Evolutionary conservation across 2,888 invertebrate genomes (phyloP), one percentile per base, ranked within the genome.

Genomic region (Noctua pronuba): DNA sequence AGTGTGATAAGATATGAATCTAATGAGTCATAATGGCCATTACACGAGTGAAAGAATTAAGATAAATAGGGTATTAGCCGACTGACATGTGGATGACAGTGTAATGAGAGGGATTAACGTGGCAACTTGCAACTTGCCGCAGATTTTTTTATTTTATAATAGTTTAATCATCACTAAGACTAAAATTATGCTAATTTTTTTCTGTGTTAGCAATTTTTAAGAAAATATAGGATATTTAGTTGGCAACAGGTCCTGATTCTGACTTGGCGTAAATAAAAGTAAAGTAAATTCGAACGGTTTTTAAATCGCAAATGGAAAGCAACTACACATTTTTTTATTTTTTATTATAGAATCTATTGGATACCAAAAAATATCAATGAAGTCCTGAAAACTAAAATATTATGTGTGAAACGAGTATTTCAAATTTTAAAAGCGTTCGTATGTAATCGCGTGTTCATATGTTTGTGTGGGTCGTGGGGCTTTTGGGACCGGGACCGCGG

Each of bases 1-100:
- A 41, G 65, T 18, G 11, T 66, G 41, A 58, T 66, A 79, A 79
- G 41, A 79, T 72, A 66, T 28, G 35, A 28, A 72, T 79, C 49
- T 60, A 60, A 66, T 67, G 35, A 52, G 66, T 21, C 66, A 52
- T 79, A 79, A 79, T 79, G 28, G 58, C 66, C 16, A 60, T 18
- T 52, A 58, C 58, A 52, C 41, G 44, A 58, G 66, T 44, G 58
- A 60, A 79, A 79, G 13, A 79, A 79, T 52, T 44, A 11, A 28
- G 24, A 44, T 66, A 79, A 67, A 41, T 72, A 72, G 7, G n/a
- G 28, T 35, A 41, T 31, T 65, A 35, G n/a, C 18, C 8, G 8
- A 21, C 41, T 73, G 79, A 60, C 35, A 52, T 52, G 49, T 24
- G 16, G 49, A 52, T 79, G 79, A 73, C 73, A 79, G 8, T 35